Conservation (phyloP, 2,113 vertebrate genomes). For the Nycticryphes semicollaris region DNA sequence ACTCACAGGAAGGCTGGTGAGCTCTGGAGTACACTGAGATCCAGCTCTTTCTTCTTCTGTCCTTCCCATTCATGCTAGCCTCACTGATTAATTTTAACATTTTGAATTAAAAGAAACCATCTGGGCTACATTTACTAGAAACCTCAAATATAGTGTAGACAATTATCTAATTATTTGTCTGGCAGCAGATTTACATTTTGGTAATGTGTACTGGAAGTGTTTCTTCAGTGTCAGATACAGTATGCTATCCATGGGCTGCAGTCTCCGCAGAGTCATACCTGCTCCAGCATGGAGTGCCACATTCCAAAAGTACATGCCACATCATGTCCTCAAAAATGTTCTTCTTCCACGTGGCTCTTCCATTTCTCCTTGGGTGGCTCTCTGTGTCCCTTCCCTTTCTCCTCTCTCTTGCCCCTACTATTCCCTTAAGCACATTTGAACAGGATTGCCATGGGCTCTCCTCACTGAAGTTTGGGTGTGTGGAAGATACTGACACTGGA, state of each 20-base stretch:
- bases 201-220: background rate
- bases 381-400: background rate
- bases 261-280: background rate
- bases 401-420: background rate
- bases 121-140: background rate
- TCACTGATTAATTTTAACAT: background rate
- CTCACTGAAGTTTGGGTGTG: background rate
- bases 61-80: background rate
- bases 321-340: background rate
- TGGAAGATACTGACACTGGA: background rate
- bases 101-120: background rate
- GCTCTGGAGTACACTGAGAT: background rate
- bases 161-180: background rate
- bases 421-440: background rate
- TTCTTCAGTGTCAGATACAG: background rate
- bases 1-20: background rate
- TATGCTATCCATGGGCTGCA: background rate
- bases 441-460: background rate
- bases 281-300: background rate
- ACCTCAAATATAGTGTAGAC: background rate
- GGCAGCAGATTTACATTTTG: background rate
- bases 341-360: background rate
- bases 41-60: background rate
- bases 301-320: background rate
- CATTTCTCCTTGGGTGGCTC: background rate